Percentiles rank a stretch among this genome's conserved stretches.
Conservation (phyloP, 2,113 vertebrate species). For the Catharus fuscescens region DNA sequence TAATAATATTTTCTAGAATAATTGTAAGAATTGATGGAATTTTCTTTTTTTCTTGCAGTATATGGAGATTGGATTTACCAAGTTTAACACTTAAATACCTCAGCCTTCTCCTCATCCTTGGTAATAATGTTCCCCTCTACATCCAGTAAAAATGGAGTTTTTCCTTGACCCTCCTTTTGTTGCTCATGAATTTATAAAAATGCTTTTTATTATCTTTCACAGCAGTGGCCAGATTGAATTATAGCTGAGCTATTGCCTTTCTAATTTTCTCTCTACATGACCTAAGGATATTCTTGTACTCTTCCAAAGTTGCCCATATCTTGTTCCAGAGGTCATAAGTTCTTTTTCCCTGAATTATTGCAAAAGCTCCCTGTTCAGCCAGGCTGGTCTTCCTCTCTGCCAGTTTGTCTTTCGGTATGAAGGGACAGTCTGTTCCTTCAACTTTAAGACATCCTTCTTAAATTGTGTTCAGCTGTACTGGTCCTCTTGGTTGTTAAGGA, state of each 20-base stretch:
- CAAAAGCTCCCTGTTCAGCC: neutral
- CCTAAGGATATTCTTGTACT: neutral
- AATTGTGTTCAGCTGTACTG: neutral
- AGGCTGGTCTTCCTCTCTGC: neutral
- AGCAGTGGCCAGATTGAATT: neutral
- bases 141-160: neutral
- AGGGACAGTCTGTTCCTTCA: neutral
- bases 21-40: neutral
- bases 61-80: neutral
- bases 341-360: neutral
- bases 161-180: neutral
- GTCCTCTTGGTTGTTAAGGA: neutral
- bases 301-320: neutral
- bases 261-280: neutral
- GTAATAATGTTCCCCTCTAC: neutral
- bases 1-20: neutral
- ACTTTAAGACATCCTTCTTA: neutral
- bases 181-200: neutral
- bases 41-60: neutral
- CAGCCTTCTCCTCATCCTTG: neutral
- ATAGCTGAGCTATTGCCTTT: neutral
- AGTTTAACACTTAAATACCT: neutral
- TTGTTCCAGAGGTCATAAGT: neutral
- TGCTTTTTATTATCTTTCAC: neutral
- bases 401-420: accelerated